A percentile compares a stretch with the other conserved stretches of the same genome.
phyloP scores from a whole-genome alignment of 2,113 vertebrate genomes.

The Nicator chloris region DNA sequence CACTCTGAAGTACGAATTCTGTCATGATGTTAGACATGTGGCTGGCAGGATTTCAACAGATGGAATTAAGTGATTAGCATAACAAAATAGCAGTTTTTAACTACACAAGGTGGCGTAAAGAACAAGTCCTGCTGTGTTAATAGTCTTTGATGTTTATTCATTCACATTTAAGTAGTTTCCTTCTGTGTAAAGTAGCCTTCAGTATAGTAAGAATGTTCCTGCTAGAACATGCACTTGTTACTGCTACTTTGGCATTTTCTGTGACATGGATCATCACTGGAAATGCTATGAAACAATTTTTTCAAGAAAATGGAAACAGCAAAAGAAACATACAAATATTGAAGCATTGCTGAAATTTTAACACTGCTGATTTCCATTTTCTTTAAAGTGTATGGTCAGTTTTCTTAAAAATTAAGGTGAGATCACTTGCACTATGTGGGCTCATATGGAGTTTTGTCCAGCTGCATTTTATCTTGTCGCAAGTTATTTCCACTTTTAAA shows the following conservation, averaged over 20 bases:
- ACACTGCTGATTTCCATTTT: not conserved
- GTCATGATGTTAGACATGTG: not conserved
- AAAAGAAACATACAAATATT: not conserved
- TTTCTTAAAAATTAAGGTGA: not conserved
- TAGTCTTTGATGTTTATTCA: constrained; percentile 50
- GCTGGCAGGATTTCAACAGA: constrained; percentile 43
- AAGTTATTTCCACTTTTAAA: not conserved
- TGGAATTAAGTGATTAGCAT: constrained; percentile 54
- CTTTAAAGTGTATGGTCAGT: not conserved
- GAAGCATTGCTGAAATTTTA: not conserved
- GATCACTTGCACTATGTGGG: not conserved
- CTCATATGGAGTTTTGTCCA: not conserved
- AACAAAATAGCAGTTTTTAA: constrained; percentile 39
- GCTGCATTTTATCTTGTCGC: not conserved
- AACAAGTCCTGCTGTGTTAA: constrained; percentile 50
- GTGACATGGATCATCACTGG: not conserved
- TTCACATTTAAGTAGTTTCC: constrained; percentile 43
- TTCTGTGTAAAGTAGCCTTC: constrained; percentile 29
- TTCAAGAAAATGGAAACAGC: not conserved
- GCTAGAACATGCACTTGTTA: not conserved
- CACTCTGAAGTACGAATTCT: not conserved
- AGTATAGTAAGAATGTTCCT: not conserved
- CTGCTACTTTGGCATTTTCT: not conserved
- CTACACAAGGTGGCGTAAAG: constrained; percentile 23
- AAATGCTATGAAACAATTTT: not conserved